Conservation (phyloP, 2,113 vertebrate species). For the Lampris incognitus region DNA sequence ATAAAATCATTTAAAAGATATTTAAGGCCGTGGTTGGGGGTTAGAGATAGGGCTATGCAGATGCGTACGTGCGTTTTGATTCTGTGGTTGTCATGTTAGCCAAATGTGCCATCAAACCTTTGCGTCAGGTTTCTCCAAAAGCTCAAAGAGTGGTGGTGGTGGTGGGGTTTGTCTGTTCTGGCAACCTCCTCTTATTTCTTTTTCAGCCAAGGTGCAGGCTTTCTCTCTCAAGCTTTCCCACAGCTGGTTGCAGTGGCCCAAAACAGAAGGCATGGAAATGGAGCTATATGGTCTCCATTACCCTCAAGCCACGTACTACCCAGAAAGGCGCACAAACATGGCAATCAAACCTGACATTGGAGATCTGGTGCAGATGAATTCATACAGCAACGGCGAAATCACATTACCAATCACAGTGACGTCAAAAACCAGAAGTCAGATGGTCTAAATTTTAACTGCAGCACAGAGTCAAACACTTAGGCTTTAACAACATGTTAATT, state of each 20-base stretch:
- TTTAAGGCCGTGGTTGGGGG: too few species aligned
- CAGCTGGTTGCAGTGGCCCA: slow-evolving; percentile 14
- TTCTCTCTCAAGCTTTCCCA: neutral
- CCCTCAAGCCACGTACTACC: slow-evolving; percentile 39
- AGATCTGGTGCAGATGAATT: neutral
- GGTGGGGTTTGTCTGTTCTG: slow-evolving; percentile 27
- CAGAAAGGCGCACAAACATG: neutral
- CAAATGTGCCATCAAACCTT: neutral
- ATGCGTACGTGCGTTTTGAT: too few species aligned
- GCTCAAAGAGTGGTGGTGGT: slow-evolving; percentile 12
- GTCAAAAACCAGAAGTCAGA: neutral
- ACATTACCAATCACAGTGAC: neutral
- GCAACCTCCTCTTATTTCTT: slow-evolving; percentile 17
- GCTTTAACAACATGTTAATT: neutral
- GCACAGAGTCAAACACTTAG: neutral
- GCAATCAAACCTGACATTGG: neutral
- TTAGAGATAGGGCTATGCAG: too few species aligned
- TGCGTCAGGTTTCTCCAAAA: slow-evolving; percentile 14
- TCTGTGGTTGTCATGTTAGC: too few species aligned
- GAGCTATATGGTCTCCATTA: slow-evolving; percentile 55
- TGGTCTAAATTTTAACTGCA: neutral
- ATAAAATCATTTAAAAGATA: neutral
- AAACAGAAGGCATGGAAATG: slow-evolving; percentile 40
- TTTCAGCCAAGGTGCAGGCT: neutral
- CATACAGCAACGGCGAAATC: neutral